Evolutionary conservation across 1,140 invertebrate species (phyloP).

Genomic region (Adoxophyes honmai): DNA sequence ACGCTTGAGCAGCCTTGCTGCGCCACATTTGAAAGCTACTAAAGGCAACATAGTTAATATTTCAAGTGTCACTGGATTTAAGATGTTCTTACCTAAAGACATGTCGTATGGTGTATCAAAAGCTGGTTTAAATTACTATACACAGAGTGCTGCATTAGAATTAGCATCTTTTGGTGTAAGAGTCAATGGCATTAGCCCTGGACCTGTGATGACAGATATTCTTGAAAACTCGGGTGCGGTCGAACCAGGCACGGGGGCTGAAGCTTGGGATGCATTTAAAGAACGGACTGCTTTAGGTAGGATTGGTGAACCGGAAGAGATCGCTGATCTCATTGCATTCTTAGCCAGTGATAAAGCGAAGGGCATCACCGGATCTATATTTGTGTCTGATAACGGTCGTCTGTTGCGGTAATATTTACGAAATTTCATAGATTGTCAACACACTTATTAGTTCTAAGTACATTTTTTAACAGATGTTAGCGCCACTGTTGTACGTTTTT

Average conservation of each 20-base stretch:
- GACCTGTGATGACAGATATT: constrained; percentile 81
- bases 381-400: not conserved
- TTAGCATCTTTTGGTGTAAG: constrained; percentile 79
- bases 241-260: not conserved
- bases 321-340: not conserved
- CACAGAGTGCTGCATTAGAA: constrained; percentile 81
- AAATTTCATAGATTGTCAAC: too few relatives aligned
- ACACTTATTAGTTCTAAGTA: too few relatives aligned
- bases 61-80: constrained; percentile 25
- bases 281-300: not conserved
- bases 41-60: not conserved
- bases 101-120: constrained; percentile 89
- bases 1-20: not conserved
- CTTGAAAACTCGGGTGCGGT: constrained; percentile 77
- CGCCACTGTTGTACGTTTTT: too few relatives aligned
- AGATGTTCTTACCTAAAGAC: too few relatives aligned
- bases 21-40: not conserved
- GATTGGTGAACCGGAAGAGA: not conserved
- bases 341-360: not conserved
- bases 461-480: too few relatives aligned
- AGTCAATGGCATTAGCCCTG: constrained; percentile 85
- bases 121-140: constrained; percentile 86
- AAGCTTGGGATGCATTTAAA: not conserved
- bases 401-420: too few relatives aligned
- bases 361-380: not conserved